Evolutionary conservation across 2,113 vertebrate species (phyloP).

Genomic region (Antechinus stuartii): DNA sequence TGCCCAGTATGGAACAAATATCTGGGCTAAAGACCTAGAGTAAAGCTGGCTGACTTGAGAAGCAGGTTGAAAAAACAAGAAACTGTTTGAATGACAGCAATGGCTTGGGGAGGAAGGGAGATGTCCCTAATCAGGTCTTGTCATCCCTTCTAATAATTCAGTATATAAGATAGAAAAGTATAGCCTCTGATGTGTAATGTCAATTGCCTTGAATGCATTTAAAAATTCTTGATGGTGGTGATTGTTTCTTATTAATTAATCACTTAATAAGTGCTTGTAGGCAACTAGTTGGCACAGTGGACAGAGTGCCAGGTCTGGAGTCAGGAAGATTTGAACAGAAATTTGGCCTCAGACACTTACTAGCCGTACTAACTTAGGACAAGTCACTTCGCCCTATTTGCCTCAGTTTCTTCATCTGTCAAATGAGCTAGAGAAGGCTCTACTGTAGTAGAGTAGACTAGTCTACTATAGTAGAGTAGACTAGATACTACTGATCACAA

Average conservation of each 20-base stretch:
- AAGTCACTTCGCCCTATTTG: not conserved
- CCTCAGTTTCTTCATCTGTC: conserved; percentile 8
- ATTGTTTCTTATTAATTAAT: not conserved
- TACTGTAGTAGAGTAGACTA: too few species aligned
- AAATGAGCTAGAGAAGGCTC: not conserved
- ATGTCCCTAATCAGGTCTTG: not conserved
- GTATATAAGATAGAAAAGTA: not conserved
- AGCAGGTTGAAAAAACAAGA: not conserved
- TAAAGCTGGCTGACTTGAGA: not conserved
- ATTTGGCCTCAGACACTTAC: not conserved
- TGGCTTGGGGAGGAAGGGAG: not conserved
- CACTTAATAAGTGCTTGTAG: not conserved
- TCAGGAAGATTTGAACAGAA: not conserved
- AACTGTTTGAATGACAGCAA: not conserved
- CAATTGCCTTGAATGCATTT: not conserved
- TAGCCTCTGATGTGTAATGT: not conserved
- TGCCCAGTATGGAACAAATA: conserved; percentile 8
- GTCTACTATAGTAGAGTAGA: too few species aligned
- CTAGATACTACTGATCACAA: not conserved
- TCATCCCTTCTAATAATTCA: not conserved
- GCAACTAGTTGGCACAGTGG: not conserved
- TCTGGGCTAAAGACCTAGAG: conserved; percentile 12
- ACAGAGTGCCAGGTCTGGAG: not conserved
- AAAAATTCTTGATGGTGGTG: not conserved
- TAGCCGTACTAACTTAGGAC: not conserved